These are phyloP conservation scores for Drosophila paulistorum DNA, from an alignment of 1,140 invertebrate genomes.

Conservation along the genomic window DNA sequence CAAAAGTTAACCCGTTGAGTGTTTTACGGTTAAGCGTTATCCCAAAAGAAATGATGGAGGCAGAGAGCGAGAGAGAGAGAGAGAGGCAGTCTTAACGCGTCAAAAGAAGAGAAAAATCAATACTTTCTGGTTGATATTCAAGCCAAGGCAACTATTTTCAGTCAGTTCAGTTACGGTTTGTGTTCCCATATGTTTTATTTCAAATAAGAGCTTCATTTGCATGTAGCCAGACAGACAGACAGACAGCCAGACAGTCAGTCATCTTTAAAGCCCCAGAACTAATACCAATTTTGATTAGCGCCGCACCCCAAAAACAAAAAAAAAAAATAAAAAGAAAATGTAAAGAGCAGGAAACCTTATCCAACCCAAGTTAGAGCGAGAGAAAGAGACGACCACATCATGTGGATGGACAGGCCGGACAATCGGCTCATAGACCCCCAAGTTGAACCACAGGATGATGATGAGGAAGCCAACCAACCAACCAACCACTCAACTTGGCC, in stretches of 20 bases:
- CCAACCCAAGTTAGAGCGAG: not conserved
- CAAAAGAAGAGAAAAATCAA: not conserved
- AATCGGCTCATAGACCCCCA: not conserved
- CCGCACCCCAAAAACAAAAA: not conserved
- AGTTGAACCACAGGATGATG: not conserved
- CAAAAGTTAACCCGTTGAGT: too few relatives aligned
- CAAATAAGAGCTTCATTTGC: constrained; percentile 5
- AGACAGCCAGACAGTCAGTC: not conserved
- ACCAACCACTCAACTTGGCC: constrained; percentile 2
- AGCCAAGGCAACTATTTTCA: not conserved
- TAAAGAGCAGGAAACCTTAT: not conserved
- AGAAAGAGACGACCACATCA: constrained; percentile 8
- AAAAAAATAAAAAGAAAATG: too few relatives aligned
- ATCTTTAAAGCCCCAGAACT: constrained; percentile 10
- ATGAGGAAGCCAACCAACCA: not conserved
- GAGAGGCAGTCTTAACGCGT: not conserved
- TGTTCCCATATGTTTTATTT: constrained; percentile 2
- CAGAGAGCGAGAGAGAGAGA: too few relatives aligned
- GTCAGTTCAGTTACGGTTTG: not conserved
- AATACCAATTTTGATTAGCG: constrained; percentile 5
- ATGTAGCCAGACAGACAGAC: not conserved
- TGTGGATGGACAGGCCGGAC: not conserved
- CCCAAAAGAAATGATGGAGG: too few relatives aligned
- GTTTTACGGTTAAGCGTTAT: too few relatives aligned
- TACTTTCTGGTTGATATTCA: not conserved